These are phyloP conservation scores for Aramus guarauna DNA, from an alignment of 2,113 vertebrate genomes.

Conservation along the genomic window DNA sequence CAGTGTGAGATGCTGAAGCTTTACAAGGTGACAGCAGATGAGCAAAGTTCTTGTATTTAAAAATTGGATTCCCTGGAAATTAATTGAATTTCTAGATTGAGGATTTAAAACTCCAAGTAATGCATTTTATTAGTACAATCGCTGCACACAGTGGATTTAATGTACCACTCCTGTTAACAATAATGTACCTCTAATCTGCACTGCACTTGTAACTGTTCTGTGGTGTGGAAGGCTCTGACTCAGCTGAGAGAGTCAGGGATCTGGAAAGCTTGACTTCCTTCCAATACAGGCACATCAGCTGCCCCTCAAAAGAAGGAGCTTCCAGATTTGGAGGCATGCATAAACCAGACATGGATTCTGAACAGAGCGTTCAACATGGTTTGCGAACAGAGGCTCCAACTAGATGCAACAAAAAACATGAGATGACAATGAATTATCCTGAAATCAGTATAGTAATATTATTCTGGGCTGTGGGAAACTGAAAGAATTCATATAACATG, in stretches of 20 bases:
- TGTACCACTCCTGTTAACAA: not conserved
- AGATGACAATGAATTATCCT: not conserved
- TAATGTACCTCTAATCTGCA: not conserved
- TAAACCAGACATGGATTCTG: not conserved
- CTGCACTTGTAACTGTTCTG: not conserved
- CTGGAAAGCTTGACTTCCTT: not conserved
- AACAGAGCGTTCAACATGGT: not conserved
- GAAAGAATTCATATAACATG: accelerated
- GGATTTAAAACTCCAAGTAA: not conserved
- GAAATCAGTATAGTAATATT: not conserved
- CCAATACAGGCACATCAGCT: not conserved
- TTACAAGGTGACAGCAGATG: not conserved
- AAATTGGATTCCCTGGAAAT: not conserved
- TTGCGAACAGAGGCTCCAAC: not conserved
- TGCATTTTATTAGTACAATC: not conserved
- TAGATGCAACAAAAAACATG: not conserved
- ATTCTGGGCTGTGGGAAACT: not conserved
- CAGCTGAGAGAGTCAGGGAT: not conserved
- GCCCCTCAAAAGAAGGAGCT: not conserved
- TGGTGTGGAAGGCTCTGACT: not conserved
- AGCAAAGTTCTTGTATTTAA: not conserved
- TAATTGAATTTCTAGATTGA: not conserved
- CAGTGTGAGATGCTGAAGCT: not conserved
- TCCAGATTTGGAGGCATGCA: not conserved
- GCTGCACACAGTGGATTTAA: not conserved